phyloP scores from a whole-genome alignment of 2,113 vertebrate species.

The Nyctereutes procyonoides region DNA sequence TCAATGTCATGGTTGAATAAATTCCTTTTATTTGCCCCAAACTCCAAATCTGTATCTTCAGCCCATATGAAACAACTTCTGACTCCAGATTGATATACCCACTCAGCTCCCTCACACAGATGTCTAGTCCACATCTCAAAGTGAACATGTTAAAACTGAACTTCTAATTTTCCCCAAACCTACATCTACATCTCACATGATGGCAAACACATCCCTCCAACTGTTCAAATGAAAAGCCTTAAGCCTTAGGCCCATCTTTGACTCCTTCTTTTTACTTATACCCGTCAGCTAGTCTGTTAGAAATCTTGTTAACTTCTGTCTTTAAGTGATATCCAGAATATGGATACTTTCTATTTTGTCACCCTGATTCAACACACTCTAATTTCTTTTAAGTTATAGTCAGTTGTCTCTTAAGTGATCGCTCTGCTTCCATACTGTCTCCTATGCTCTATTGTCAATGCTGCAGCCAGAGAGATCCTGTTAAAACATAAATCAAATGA shows the following conservation, averaged over 20 bases:
- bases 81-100: neutral
- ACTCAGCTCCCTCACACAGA: neutral
- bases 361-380: neutral
- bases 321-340: neutral
- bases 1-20: neutral
- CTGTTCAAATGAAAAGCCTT: neutral
- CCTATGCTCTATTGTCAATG: neutral
- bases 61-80: neutral
- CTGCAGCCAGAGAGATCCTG: neutral
- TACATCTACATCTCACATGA: neutral
- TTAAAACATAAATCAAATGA: neutral
- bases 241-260: neutral
- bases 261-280: neutral
- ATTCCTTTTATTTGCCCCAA: neutral
- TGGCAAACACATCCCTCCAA: neutral
- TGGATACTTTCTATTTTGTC: no score
- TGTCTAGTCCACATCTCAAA: neutral
- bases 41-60: neutral
- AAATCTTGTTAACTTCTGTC: neutral
- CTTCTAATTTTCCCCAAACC: neutral
- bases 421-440: neutral
- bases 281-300: neutral
- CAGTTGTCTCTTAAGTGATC: neutral
- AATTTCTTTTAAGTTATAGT: neutral
- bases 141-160: neutral